Evolutionary conservation across 2,888 invertebrate species (phyloP), one percentile per base, ranked within the genome.

Genomic region (Seladonia tumulorum): DNA sequence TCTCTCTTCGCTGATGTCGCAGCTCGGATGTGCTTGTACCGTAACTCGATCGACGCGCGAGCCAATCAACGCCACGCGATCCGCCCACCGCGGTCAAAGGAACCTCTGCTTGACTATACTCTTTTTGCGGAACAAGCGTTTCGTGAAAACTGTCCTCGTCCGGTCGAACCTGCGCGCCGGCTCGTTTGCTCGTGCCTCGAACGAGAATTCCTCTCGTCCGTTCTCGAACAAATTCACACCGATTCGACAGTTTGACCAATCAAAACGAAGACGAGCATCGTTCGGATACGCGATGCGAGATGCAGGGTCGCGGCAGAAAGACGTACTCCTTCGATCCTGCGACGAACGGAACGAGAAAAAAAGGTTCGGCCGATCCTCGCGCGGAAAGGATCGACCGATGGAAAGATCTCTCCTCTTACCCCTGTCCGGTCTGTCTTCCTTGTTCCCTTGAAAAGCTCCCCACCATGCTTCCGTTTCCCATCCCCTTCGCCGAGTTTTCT

Each of bases 261-360:
- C n/a, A 73, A 60, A 83, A 66, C 74, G 71, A 53, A 71, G 77
- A 82, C 72, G 57, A 81, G 78, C 77, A 78, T 71, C 70, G 78
- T 76, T 49, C 66, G 76, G 57, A 76, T 53, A 66, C 49, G 53
- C 29, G 78, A 83, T 70, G 45, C 79, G 76, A 80, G 73, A 80
- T 10, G n/a, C 8, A 74, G 72, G 60, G 63, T 81, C 42, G n/a
- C 42, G 70, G 76, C 70, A 70, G 42, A 60, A 76, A 7, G 18
- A 77, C 47, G 66, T 74, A 16, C 63, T 45, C 78, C 22, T 83
- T 18, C 39, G 14, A 39, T 12, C 68, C 66, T 35, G 66, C 47
- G 49, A 57, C 73, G 76, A 74, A 14, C 22, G 45, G 82, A 78
- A 45, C 45, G 25, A 53, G 60, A 35, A 35, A 35, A 35, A 35